Conservation (phyloP, 2,113 vertebrate species). For the Phrynocephalus versicolor region DNA sequence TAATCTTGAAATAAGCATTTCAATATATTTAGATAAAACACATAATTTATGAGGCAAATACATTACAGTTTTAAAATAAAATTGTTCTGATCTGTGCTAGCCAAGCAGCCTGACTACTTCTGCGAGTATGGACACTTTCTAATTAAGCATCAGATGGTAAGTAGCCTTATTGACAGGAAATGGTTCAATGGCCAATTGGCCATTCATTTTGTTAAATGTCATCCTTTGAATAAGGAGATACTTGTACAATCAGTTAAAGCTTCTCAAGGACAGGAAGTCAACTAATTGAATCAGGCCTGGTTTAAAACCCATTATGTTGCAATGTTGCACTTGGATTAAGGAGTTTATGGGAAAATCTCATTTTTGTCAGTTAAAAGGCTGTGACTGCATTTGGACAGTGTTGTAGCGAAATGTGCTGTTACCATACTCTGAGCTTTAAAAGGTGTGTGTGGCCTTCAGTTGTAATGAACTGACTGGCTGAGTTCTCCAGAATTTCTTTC, state of each 20-base stretch:
- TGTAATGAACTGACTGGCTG: constrained; percentile 40
- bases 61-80: neutral
- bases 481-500: constrained; percentile 28
- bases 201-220: constrained; percentile 51
- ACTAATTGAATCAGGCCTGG: constrained; percentile 50
- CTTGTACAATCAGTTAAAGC: constrained; percentile 35
- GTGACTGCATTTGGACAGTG: constrained; percentile 45
- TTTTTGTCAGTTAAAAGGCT: constrained; percentile 33
- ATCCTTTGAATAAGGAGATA: constrained; percentile 15
- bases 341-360: constrained; percentile 27
- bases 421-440: constrained; percentile 28
- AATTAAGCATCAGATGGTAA: constrained; percentile 34
- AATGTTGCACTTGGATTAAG: constrained; percentile 27
- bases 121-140: constrained; percentile 35
- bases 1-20: neutral
- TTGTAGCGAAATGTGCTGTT: constrained; percentile 36
- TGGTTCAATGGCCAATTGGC: constrained; percentile 39
- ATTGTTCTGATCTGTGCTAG: constrained; percentile 18
- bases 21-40: neutral
- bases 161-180: constrained; percentile 47
- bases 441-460: constrained; percentile 48
- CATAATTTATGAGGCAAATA: neutral
- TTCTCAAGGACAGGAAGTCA: constrained; percentile 44
- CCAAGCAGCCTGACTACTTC: neutral
- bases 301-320: constrained; percentile 49